Base-by-base conservation (phyloP, 92 coral and sea anemone genomes). In the Diadumene lineata region DNA sequence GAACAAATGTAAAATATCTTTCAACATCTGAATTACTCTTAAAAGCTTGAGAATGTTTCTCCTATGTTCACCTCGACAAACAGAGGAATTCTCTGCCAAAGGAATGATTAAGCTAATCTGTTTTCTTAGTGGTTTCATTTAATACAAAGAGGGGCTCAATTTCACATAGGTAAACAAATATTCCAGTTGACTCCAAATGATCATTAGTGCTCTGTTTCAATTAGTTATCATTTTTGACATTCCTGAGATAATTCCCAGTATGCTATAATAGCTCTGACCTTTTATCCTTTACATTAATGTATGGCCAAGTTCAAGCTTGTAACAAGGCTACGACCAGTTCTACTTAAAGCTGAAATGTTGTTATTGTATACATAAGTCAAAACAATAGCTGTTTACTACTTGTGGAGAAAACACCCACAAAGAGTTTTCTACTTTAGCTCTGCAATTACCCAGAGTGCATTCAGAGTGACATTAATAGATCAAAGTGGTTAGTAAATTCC, bases 241-340 rank as follows among this genome's bases (percentile, higher is more conserved):
- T 50, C 65, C 75, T 53, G 64, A 30, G 64, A 38, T 53, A 51
- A 31, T 53, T 31, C 51, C 32, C 28, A 72, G 33, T 61, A 32
- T 64, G 72, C 81, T 48, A 29, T 66, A 50, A 65, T 76, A 65
- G 70, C 21, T 38, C 50, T 63, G 72, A 76, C 81, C 81, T 64
- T 76, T 76, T 66, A 53, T 60, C 68, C 68, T 65, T 7, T 34
- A 34, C 48, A 46, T 76, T 65, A 26, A 62, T 21, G 34, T 26
- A 31, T 33, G 50, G 77, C 77, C 77, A 77, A 77, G 74, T 77
- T 77, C 73, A 34, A 34, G 46, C 66, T 65, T 24, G 58, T 17
- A n/a, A 29, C 18, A 30, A 48, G 48, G 1, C 13, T 17, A 50
- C 2, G 65, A 8, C 30, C 65, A 60, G 30, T 27, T 10, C 10